Conservation (phyloP, 2,797 vertebrate species). For the Ctenopoma kingsleyae region DNA sequence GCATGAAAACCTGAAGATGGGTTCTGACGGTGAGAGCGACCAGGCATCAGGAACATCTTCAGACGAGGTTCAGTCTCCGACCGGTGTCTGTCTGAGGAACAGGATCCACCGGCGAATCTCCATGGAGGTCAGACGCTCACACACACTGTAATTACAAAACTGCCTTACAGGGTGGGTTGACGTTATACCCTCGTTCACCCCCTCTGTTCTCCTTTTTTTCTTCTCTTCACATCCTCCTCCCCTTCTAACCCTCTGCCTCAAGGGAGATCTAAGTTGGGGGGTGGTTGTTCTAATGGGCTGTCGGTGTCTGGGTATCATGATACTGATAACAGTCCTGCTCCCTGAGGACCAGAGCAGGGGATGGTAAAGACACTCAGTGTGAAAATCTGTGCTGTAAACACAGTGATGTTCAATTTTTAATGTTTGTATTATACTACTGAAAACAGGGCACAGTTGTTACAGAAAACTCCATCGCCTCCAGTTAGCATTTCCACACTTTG, state of each 20-base stretch:
- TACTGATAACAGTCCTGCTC: conserved; percentile 45
- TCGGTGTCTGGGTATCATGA: conserved; percentile 38
- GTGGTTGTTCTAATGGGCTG: conserved; percentile 44
- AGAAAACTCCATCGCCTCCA: background rate
- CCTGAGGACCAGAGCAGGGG: conserved; percentile 31
- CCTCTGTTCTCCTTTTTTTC: conserved; percentile 10
- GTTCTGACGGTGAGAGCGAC: conserved; percentile 96
- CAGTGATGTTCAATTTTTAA: conserved; percentile 9
- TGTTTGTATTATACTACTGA: background rate
- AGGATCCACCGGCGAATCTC: conserved; percentile 95
- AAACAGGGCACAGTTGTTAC: background rate
- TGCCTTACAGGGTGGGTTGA: background rate
- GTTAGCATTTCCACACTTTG: background rate
- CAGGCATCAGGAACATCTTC: conserved; percentile 99
- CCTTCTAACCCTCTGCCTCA: background rate
- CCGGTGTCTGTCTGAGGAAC: conserved; percentile 95
- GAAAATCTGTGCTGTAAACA: conserved; percentile 30
- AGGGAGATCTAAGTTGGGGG: conserved; percentile 18
- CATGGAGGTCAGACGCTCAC: conserved; percentile 90
- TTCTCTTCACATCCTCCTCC: conserved; percentile 59
- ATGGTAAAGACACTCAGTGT: conserved; percentile 19
- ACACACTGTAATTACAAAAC: background rate
- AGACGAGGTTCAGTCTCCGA: conserved; percentile 98
- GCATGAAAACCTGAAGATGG: conserved; percentile 99
- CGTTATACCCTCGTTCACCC: background rate